phyloP scores from a whole-genome alignment of 2,888 invertebrate species.

The Tromatobia lineatoria region DNA sequence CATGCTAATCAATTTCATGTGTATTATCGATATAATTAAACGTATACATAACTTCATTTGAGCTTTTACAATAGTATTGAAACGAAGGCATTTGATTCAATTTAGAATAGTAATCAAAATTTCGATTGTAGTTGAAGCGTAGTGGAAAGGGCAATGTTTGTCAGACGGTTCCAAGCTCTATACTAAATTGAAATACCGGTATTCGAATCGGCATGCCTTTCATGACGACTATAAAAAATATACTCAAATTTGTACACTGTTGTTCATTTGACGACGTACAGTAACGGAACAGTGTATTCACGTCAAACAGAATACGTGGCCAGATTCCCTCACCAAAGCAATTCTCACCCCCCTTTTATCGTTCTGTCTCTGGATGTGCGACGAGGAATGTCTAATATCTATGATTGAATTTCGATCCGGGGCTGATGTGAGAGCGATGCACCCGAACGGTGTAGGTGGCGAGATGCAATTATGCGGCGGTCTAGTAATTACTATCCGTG shows the following conservation, averaged over 20 bases:
- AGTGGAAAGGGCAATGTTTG: not conserved
- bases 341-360: slow-evolving; percentile 16
- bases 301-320: not conserved
- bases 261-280: not conserved
- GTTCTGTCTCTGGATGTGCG: slow-evolving; percentile 11
- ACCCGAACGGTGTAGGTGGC: slow-evolving; percentile 47
- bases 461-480: slow-evolving; percentile 74
- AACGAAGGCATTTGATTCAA: not conserved
- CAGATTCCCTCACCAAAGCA: slow-evolving; percentile 34
- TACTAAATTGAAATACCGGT: not conserved
- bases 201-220: not conserved
- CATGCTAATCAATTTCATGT: too few relatives aligned
- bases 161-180: not conserved
- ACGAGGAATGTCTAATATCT: slow-evolving; percentile 72
- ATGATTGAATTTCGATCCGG: slow-evolving; percentile 73
- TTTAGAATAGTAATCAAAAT: not conserved
- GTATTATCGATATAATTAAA: not conserved
- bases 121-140: not conserved
- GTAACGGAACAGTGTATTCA: not conserved
- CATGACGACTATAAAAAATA: not conserved
- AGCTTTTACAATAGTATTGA: not conserved
- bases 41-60: not conserved
- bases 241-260: not conserved
- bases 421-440: slow-evolving; percentile 54
- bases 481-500: slow-evolving; percentile 73